Base-by-base conservation (phyloP, 1,140 invertebrate genomes). In the Lucilia cuprina region DNA sequence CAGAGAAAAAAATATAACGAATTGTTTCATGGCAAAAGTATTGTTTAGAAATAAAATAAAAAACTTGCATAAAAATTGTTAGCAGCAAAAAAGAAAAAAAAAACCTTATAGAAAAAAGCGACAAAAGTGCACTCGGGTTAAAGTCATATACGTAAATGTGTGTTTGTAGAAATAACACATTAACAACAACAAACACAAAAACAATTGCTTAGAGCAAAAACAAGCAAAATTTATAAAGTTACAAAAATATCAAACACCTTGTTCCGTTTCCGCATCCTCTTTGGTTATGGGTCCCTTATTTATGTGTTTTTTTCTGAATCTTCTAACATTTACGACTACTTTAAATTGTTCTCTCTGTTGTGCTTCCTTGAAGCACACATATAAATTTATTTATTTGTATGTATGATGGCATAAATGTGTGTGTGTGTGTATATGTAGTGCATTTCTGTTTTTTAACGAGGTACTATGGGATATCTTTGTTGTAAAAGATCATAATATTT, bases 171-270 rank as follows among this genome's bases (percentile, higher is more conserved):
- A 70, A 49, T 80, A 50, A 50, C 77, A 49, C 35, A 49, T 19
- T 21, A 80, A 80, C 75, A 78, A 41, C 5, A 41, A 41, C n/a
- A 19, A 80, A 19, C 49, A 80, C 65, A 70, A 70, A 19, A 19
- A 21, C n/a, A 21, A 21, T 55, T 55, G 50, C 19, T 21, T 21
- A 21, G 7, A 70, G 19, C n/a, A 70, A 70, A 19, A 60, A 60
- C 55, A 60, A 60, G 14, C n/a, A n/a, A 60, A 70, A 70, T 70
- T 19, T 70, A 70, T 3, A 70, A 21, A 70, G 65, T 70, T 70
- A 70, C 65, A 70, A 70, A 47, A 78, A 47, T 78, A 47, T 78
- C 75, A 78, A 78, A 78, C 75, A 78, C 60, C 60, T 80, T 84
- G 17, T 84, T 75, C 34, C 50, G 75, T 80, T 84, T 49, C 12